Evolutionary conservation across 2,797 vertebrate species (phyloP), one percentile per base, ranked within the genome.

Genomic region (Dryobates pubescens): DNA sequence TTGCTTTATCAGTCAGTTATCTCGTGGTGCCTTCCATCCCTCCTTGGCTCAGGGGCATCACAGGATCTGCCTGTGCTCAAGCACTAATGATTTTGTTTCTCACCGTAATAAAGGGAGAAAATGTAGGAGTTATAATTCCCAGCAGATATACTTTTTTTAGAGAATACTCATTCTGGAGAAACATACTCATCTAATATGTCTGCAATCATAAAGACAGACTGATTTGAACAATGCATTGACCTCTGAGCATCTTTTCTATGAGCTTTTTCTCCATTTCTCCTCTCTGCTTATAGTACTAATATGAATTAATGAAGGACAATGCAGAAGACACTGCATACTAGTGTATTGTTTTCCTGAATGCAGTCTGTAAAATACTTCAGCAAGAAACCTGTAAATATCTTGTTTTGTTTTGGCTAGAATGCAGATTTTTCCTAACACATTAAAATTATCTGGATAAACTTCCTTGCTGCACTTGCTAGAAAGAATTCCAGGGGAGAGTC

Each of bases 341-440:
- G 20, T 24, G 3, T 56, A 10, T 18, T 29, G 36, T 63, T 91
- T 73, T 72, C 24, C 53, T 86, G 27, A 38, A 54, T 34, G 29
- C 3, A 81, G 49, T 32, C 20, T 83, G 30, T 24, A 41, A 63
- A 69, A 36, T 10, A 67, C 61, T 83, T 87, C 30, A 64, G 9
- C 38, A 84, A 75, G n/a, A 67, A 86, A 84, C 3, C 70, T 82
- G 63, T 53, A 92, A 91, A 89, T 68, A 83, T 22, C 57, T 88
- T 65, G 3, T 74, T 93, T 88, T 65, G 3, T 71, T 93, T 89
- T 47, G 38, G n/a, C 22, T 75, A 34, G 27, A 27, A n/a, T n/a
- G 41, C 4, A 75, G 38, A 43, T 38, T 78, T 85, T 90, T 87
- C 36, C 36, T 82, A 86, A 63, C 8, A 72, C 0, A 3, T 84